These are phyloP conservation scores for Anoplolepis gracilipes DNA, from an alignment of 1,140 invertebrate genomes.

Conservation along the genomic window DNA sequence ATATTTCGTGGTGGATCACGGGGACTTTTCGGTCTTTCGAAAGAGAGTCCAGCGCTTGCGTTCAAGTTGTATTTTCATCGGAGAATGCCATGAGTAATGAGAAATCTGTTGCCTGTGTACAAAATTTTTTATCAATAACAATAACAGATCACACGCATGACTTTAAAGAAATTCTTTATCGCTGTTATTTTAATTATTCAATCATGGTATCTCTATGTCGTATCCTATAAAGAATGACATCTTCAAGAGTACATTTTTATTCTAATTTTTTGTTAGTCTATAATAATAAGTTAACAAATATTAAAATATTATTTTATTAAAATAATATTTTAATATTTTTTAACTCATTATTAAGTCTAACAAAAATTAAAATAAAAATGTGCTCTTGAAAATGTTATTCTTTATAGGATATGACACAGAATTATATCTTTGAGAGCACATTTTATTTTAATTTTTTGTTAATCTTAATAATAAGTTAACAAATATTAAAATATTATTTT, in stretches of 20 bases:
- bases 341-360: no score
- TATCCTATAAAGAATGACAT: neutral
- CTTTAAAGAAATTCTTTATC: neutral
- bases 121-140: neutral
- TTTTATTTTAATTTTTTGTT: neutral
- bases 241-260: neutral
- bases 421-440: no score
- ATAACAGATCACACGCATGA: neutral
- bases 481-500: neutral
- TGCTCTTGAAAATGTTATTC: no score
- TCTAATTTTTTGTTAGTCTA: neutral
- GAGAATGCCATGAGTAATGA: neutral
- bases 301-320: neutral
- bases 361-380: no score
- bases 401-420: no score
- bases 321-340: no score
- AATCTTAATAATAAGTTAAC: neutral
- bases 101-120: no score
- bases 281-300: neutral
- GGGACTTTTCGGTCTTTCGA: neutral
- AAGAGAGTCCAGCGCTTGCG: neutral
- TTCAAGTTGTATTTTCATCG: neutral
- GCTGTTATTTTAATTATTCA: neutral
- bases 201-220: neutral
- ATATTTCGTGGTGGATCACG: constrained; percentile 32